Conservation (phyloP, 2,113 vertebrate genomes). For the Psammodynastes pulverulentus region DNA sequence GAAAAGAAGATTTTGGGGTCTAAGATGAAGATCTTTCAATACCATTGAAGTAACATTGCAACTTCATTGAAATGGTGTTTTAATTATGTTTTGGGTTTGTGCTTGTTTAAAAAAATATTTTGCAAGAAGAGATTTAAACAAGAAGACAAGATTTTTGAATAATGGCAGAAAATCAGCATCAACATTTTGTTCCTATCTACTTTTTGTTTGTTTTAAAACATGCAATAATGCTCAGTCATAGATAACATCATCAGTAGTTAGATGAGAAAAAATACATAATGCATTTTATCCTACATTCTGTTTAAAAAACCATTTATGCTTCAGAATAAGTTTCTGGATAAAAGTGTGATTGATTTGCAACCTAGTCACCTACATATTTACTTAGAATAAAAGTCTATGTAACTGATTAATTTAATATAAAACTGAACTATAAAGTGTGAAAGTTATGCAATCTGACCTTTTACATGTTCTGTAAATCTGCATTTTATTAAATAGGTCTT, state of each 20-base stretch:
- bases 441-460: constrained; percentile 46
- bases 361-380: not conserved
- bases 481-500: constrained; percentile 59
- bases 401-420: constrained; percentile 55
- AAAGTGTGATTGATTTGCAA: constrained; percentile 64
- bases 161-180: constrained; percentile 69
- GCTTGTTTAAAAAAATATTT: constrained; percentile 50
- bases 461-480: constrained; percentile 37
- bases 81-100: constrained; percentile 57
- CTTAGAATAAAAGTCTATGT: not conserved
- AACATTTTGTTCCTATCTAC: constrained; percentile 52
- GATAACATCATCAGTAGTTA: constrained; percentile 57
- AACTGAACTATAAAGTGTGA: constrained; percentile 51
- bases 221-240: constrained; percentile 67
- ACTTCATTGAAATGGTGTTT: constrained; percentile 48
- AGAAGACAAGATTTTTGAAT: constrained; percentile 73
- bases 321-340: constrained; percentile 79
- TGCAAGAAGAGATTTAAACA: constrained; percentile 81
- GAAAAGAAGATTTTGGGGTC: constrained; percentile 49
- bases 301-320: constrained; percentile 75
- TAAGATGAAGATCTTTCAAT: constrained; percentile 41
- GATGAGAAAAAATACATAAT: constrained; percentile 73
- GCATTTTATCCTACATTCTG: constrained; percentile 77
- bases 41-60: constrained; percentile 46
- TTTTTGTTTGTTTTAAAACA: constrained; percentile 70